Evolutionary conservation across 1,140 invertebrate species (phyloP).

Genomic region (Subanguina moxae): DNA sequence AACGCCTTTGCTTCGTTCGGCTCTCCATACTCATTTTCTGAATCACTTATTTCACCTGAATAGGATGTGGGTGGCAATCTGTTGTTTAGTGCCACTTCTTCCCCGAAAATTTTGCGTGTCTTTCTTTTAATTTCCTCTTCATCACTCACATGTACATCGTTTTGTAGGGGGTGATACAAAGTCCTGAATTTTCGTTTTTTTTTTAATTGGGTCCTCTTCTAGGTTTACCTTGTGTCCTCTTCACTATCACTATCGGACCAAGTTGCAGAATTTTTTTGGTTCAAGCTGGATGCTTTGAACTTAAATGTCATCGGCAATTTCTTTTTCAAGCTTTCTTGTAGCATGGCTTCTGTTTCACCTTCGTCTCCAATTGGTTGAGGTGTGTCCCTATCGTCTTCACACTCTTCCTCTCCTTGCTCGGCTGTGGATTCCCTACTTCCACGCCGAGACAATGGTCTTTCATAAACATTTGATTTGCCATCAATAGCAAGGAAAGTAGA

Average conservation of each 20-base stretch:
- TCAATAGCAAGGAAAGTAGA: slow-evolving; percentile 7
- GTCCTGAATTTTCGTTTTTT: slow-evolving; percentile 10
- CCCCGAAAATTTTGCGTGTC: slow-evolving; percentile 1
- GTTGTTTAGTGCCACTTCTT: neutral
- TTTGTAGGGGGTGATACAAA: slow-evolving; percentile 16
- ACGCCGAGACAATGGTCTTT: slow-evolving; percentile 39
- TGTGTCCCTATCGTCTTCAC: slow-evolving; percentile 33
- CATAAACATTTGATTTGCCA: slow-evolving; percentile 26
- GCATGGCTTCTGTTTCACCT: neutral
- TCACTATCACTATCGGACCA: slow-evolving; percentile 35
- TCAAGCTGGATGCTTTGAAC: neutral
- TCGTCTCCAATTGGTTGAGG: slow-evolving; percentile 41
- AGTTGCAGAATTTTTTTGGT: slow-evolving; percentile 6
- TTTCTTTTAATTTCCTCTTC: slow-evolving; percentile 33
- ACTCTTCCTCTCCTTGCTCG: slow-evolving; percentile 39
- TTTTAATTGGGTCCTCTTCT: neutral
- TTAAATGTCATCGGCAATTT: neutral
- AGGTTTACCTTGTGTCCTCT: neutral
- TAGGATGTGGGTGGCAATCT: neutral
- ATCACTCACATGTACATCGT: slow-evolving; percentile 22
- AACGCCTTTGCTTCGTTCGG: slow-evolving; percentile 18
- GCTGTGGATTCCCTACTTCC: slow-evolving; percentile 45
- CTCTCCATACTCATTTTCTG: slow-evolving; percentile 17
- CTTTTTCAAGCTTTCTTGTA: neutral
- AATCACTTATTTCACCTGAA: neutral